Conservation (phyloP, 2,113 vertebrate genomes). For the Panthera uncia region DNA sequence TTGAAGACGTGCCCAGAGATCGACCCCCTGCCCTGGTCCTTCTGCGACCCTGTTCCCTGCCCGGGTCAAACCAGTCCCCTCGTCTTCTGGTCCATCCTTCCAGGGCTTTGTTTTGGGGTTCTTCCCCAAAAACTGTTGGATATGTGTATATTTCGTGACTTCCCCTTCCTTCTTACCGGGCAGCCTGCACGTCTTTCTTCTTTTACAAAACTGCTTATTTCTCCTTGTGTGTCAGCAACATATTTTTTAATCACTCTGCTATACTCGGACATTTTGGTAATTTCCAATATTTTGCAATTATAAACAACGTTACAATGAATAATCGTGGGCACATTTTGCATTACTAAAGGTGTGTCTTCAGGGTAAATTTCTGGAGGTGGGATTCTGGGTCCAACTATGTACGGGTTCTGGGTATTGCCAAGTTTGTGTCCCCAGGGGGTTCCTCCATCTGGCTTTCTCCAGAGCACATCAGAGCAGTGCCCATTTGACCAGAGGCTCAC, state of each 20-base stretch:
- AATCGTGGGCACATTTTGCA: not conserved
- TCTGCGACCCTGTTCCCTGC: not conserved
- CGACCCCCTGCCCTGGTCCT: not conserved
- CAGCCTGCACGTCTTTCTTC: not conserved
- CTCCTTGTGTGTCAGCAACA: not conserved
- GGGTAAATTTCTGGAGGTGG: not conserved
- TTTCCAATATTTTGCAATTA: conserved; percentile 35
- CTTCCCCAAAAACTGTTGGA: not conserved
- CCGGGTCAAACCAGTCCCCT: not conserved
- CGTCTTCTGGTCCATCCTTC: not conserved
- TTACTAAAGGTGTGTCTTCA: not conserved
- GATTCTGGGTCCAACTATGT: not conserved
- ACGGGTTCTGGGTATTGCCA: not conserved
- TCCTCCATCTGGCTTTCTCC: not conserved
- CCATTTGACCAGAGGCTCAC: not conserved
- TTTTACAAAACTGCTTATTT: not conserved
- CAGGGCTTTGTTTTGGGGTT: not conserved
- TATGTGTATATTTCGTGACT: not conserved
- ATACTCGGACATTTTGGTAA: not conserved
- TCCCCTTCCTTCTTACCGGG: not conserved
- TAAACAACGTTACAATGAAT: not conserved
- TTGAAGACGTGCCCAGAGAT: not conserved
- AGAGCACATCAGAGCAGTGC: not conserved
- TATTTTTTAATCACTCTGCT: not conserved
- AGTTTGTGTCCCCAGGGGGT: too few species aligned